Evolutionary conservation across 2,888 invertebrate species (phyloP).

Genomic region (Didymodactylos carnosus): DNA sequence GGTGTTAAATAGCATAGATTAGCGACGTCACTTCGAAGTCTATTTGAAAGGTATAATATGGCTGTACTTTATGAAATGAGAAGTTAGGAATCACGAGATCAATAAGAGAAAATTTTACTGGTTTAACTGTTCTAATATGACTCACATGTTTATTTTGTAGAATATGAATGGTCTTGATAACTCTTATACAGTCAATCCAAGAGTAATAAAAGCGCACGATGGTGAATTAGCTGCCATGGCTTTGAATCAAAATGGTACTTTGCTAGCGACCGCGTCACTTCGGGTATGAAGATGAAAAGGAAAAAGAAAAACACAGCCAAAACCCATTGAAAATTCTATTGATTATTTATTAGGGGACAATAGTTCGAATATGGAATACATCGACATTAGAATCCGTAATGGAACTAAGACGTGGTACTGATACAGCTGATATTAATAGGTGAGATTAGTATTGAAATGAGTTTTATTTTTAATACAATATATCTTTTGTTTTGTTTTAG

Average conservation of each 20-base stretch:
- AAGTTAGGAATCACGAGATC: too few relatives aligned
- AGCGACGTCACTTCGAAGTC: too few relatives aligned
- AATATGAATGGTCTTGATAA: slow-evolving; percentile 3
- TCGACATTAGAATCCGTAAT: slow-evolving; percentile 56
- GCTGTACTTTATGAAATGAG: too few relatives aligned
- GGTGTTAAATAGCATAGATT: too few relatives aligned
- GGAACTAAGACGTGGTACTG: slow-evolving; percentile 74
- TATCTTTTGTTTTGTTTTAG: slow-evolving; percentile 27
- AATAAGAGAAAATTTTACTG: too few relatives aligned
- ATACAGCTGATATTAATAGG: slow-evolving; percentile 57
- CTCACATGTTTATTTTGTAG: background rate
- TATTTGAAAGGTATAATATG: too few relatives aligned
- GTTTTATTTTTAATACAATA: background rate
- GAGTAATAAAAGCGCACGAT: slow-evolving; percentile 8
- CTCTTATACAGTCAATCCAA: background rate
- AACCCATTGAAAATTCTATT: too few relatives aligned
- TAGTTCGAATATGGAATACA: slow-evolving; percentile 75
- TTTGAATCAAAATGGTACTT: background rate
- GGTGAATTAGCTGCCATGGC: slow-evolving; percentile 8
- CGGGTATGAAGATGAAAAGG: background rate
- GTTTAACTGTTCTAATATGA: too few relatives aligned
- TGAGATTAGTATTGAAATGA: background rate
- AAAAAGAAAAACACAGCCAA: background rate
- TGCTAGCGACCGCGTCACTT: slow-evolving; percentile 8
- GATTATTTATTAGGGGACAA: slow-evolving; percentile 61